A percentile compares a stretch with the other conserved stretches of the same genome.
These are phyloP conservation scores for Chaetura pelagica DNA, from an alignment of 2,113 vertebrate species.

Conservation along the genomic window DNA sequence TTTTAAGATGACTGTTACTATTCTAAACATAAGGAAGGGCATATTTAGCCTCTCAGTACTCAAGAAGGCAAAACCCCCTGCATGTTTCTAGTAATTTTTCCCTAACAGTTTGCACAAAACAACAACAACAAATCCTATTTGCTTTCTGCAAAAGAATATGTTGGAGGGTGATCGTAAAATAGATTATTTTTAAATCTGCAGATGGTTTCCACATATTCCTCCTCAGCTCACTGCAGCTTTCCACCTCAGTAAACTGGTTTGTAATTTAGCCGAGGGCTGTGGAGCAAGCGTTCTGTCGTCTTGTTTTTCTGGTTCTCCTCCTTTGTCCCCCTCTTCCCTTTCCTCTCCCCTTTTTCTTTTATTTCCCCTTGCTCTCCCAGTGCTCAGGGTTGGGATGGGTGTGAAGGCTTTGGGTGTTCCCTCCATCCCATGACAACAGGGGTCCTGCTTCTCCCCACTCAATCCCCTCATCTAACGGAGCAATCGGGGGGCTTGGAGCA, in stretches of 20 bases:
- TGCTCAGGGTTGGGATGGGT: background rate
- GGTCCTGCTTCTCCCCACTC: background rate
- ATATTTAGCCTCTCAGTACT: slow-evolving; percentile 72
- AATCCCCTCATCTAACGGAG: too few relatives aligned
- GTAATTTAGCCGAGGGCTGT: slow-evolving; percentile 55
- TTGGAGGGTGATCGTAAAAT: slow-evolving; percentile 60
- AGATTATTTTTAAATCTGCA: slow-evolving; percentile 75
- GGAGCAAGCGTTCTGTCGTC: slow-evolving; percentile 57
- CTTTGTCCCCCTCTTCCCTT: background rate
- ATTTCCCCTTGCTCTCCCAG: background rate
- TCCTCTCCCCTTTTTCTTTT: background rate
- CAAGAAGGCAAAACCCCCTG: slow-evolving; percentile 64
- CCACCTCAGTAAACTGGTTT: slow-evolving; percentile 64
- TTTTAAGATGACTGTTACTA: slow-evolving; percentile 71
- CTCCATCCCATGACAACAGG: fast-evolving
- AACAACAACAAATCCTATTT: slow-evolving; percentile 55
- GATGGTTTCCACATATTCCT: slow-evolving; percentile 63
- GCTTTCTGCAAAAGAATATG: slow-evolving; percentile 50
- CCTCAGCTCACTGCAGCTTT: slow-evolving; percentile 63
- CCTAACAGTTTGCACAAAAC: slow-evolving; percentile 53
- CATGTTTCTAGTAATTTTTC: slow-evolving; percentile 70
- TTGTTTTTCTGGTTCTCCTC: slow-evolving; percentile 42
- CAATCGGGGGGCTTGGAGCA: too few relatives aligned
- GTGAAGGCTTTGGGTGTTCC: background rate
- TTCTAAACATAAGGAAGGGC: slow-evolving; percentile 74